Evolutionary conservation across 2,113 vertebrate species (phyloP).

Genomic region (Thryonomys swinderianus): DNA sequence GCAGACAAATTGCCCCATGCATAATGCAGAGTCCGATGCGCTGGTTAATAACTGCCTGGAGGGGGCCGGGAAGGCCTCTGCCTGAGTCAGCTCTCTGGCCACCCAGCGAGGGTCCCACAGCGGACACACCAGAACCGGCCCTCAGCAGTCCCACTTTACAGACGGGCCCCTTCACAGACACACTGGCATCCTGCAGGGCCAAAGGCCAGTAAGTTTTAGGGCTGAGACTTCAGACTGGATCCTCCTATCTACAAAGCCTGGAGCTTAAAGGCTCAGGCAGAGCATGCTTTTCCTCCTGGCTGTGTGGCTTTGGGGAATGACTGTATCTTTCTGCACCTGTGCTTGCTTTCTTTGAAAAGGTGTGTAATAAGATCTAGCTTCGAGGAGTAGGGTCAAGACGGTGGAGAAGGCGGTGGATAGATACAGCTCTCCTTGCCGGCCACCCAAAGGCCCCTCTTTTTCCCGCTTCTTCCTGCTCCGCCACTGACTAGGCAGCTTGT

Average conservation of each 20-base stretch:
- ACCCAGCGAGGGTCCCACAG: accelerated
- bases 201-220: not conserved
- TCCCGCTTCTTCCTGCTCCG: not conserved
- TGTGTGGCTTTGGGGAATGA: not conserved
- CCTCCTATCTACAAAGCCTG: not conserved
- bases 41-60: conserved; percentile 63
- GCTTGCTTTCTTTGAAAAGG: not conserved
- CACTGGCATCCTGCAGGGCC: not conserved
- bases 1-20: conserved; percentile 89
- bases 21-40: conserved; percentile 81
- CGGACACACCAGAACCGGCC: not conserved
- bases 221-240: not conserved
- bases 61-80: not conserved
- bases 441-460: accelerated
- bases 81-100: conserved; percentile 23
- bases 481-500: accelerated
- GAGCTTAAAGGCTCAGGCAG: not conserved
- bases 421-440: not conserved
- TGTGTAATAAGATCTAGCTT: not conserved
- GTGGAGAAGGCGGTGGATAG: not conserved
- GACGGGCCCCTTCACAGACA: not conserved
- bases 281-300: accelerated
- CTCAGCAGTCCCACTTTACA: not conserved
- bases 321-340: not conserved
- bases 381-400: no score